These are phyloP conservation scores for Epinotia demarniana DNA, from an alignment of 2,888 invertebrate species.

Conservation along the genomic window DNA sequence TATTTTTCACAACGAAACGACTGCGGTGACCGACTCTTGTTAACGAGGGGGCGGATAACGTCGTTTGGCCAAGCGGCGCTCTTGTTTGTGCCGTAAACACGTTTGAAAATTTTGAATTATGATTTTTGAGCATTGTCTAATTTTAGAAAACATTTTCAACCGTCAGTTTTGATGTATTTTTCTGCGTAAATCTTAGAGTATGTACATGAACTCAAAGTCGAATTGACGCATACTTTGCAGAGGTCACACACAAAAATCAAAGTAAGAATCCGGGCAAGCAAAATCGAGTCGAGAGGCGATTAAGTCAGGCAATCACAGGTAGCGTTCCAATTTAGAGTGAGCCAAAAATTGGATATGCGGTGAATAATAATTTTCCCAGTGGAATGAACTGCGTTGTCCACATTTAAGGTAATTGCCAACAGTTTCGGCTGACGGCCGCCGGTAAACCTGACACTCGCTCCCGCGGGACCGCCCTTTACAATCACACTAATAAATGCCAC, in stretches of 20 bases:
- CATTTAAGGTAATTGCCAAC: constrained; percentile 83
- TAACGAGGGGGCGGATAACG: constrained; percentile 71
- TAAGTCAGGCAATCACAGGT: constrained; percentile 71
- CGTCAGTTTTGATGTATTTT: constrained; percentile 8
- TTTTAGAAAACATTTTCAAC: constrained; percentile 42
- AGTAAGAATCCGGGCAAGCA: constrained; percentile 27
- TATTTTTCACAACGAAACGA: constrained; percentile 79
- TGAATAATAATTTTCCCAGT: constrained; percentile 81
- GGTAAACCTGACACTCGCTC: constrained; percentile 78
- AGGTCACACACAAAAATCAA: constrained; percentile 4
- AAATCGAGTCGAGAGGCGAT: constrained; percentile 53
- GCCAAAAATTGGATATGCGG: constrained; percentile 79
- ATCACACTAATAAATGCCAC: constrained; percentile 80
- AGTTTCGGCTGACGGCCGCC: constrained; percentile 80
- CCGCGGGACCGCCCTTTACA: constrained; percentile 78
- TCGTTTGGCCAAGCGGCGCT: constrained; percentile 61
- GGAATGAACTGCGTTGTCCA: constrained; percentile 80
- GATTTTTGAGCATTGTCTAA: constrained; percentile 46
- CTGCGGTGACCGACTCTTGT: constrained; percentile 63
- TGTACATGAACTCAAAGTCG: neutral
- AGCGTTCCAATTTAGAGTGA: constrained; percentile 71
- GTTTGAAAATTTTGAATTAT: constrained; percentile 57
- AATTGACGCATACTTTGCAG: neutral
- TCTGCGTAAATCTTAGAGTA: neutral
- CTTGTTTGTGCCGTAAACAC: constrained; percentile 54